phyloP scores from a whole-genome alignment of 2,888 invertebrate species.

The Cantharis flavilabris region DNA sequence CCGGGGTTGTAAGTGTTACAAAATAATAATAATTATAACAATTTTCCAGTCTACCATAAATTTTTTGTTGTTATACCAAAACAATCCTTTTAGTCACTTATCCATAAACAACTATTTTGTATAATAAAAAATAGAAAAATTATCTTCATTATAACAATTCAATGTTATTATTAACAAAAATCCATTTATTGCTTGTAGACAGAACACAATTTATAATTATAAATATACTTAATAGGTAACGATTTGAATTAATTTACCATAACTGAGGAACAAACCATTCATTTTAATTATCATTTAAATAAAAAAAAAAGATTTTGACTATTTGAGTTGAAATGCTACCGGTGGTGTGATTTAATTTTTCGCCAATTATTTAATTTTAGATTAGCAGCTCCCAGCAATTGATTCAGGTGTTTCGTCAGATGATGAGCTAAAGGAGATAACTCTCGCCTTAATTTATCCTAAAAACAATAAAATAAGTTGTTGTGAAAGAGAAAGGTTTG shows the following conservation, averaged over 20 bases:
- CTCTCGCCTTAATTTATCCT: conserved; percentile 83
- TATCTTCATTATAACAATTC: not conserved
- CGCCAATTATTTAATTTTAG: conserved; percentile 88
- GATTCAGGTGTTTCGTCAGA: conserved; percentile 84
- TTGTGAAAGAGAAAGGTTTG: not conserved
- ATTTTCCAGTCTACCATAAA: no score
- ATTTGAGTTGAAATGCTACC: conserved; percentile 41
- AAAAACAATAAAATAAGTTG: conserved; percentile 39
- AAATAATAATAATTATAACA: no score
- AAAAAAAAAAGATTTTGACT: not conserved
- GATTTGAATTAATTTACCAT: not conserved
- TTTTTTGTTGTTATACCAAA: no score
- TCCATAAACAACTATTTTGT: no score
- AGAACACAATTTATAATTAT: not conserved
- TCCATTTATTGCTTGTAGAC: not conserved
- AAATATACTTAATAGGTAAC: not conserved
- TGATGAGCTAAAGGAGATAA: conserved; percentile 80
- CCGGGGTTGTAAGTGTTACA: no score
- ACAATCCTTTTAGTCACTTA: no score
- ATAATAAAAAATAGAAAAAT: not conserved
- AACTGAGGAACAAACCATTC: not conserved
- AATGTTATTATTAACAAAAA: not conserved
- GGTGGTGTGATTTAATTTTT: conserved; percentile 49
- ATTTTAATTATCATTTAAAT: not conserved
- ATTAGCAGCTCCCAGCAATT: conserved; percentile 83